Percentiles rank a stretch among this genome's conserved stretches.
phyloP scores from a whole-genome alignment of 2,113 vertebrate genomes.

The Microtus richardsoni region DNA sequence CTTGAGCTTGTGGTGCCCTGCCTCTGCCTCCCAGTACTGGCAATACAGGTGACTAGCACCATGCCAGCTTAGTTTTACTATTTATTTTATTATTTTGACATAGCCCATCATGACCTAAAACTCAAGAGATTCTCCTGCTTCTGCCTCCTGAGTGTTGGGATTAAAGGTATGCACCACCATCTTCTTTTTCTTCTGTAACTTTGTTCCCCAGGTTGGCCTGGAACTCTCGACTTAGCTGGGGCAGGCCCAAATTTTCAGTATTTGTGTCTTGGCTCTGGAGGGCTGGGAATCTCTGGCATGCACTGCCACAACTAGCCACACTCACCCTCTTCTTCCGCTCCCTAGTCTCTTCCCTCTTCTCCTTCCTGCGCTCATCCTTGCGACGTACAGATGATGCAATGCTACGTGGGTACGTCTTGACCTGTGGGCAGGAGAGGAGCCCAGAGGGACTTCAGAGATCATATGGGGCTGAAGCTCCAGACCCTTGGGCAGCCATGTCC shows the following conservation, averaged over 20 bases:
- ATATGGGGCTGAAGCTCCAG: not conserved
- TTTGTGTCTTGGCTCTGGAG: not conserved
- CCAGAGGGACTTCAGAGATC: not conserved
- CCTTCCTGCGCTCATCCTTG: conserved; percentile 92
- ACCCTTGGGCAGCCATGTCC: fast-evolving
- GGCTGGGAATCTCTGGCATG: not conserved
- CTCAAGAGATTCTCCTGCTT: not conserved
- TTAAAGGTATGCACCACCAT: not conserved
- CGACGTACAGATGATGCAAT: conserved; percentile 92
- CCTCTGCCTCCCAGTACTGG: not conserved
- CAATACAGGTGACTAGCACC: not conserved
- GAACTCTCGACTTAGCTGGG: not conserved
- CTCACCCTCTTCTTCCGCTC: conserved; percentile 91
- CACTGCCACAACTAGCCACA: not conserved
- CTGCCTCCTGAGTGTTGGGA: not conserved
- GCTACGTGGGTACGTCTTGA: conserved; percentile 92
- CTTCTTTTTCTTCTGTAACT: not conserved
- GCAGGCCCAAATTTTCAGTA: too few species aligned
- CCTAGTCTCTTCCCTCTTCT: conserved; percentile 89
- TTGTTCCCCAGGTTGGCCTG: not conserved
- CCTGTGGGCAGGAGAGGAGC: conserved; percentile 61
- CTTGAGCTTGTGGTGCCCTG: not conserved
- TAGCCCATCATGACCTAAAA: not conserved
- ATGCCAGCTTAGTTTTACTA: not conserved
- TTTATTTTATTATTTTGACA: not conserved